Percentiles rank a stretch among this genome's conserved stretches.
phyloP scores from a whole-genome alignment of 2,113 vertebrate genomes.

The Clarias gariepinus region DNA sequence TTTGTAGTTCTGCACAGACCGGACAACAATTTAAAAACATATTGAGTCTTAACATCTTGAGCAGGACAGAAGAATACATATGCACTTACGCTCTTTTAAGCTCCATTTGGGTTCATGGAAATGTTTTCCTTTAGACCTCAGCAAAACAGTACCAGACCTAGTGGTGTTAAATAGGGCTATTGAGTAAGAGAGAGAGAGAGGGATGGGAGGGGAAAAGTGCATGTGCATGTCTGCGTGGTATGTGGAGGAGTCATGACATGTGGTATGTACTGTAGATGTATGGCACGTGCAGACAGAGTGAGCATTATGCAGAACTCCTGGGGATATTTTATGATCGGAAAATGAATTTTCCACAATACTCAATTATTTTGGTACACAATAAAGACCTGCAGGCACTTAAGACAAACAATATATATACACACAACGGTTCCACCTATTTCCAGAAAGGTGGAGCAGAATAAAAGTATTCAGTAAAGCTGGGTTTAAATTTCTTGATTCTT shows the following conservation, averaged over 20 bases:
- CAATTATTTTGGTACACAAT: background rate
- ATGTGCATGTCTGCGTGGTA: conserved; percentile 29
- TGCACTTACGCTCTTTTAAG: conserved; percentile 1
- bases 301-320: conserved; percentile 17
- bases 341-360: background rate
- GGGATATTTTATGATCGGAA: conserved; percentile 20
- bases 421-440: background rate
- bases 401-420: background rate
- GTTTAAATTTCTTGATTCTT: background rate
- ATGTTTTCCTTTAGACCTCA: conserved; percentile 41
- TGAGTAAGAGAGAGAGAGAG: background rate
- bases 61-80: background rate
- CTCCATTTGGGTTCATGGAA: conserved; percentile 38
- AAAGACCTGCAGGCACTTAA: background rate
- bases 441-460: background rate
- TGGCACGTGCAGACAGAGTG: conserved; percentile 38
- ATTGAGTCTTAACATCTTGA: conserved; percentile 27
- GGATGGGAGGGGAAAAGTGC: background rate
- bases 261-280: conserved; percentile 47
- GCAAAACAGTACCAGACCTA: conserved; percentile 35
- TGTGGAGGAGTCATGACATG: conserved; percentile 47
- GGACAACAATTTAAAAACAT: conserved; percentile 8
- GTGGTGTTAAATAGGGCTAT: conserved; percentile 38
- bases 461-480: background rate
- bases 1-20: conserved; percentile 54